These are phyloP conservation scores for Stictocephala bisonia DNA, from an alignment of 2,888 invertebrate species.

Conservation along the genomic window DNA sequence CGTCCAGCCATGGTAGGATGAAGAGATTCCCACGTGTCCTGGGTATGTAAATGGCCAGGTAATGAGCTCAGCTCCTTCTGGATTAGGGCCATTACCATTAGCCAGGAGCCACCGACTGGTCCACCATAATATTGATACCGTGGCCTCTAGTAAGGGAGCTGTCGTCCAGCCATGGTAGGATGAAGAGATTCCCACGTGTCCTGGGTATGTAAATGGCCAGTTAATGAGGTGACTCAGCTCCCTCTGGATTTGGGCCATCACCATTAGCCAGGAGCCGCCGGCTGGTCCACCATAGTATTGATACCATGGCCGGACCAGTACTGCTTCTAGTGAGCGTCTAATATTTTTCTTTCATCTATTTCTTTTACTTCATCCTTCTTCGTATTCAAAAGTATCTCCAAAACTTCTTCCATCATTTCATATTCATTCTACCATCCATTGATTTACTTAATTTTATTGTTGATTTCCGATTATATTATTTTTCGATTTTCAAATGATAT, in stretches of 20 bases:
- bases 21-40: background rate
- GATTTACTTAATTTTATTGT: too few relatives aligned
- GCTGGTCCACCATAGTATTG: conserved; percentile 29
- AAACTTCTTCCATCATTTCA: too few relatives aligned
- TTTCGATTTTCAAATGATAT: too few relatives aligned
- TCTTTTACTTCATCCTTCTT: too few relatives aligned
- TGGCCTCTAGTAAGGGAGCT: background rate
- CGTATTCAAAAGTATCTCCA: too few relatives aligned
- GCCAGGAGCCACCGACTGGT: too few relatives aligned
- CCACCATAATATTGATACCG: conserved; percentile 35
- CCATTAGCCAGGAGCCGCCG: too few relatives aligned
- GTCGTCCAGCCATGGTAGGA: background rate
- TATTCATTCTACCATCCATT: too few relatives aligned
- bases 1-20: background rate
- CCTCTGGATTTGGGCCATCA: conserved; percentile 11
- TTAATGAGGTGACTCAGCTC: conserved; percentile 35
- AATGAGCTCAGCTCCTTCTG: conserved; percentile 28
- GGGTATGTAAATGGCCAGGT: conserved; percentile 14
- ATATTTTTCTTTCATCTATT: too few relatives aligned
- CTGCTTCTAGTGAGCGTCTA: too few relatives aligned
- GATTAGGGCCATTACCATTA: conserved; percentile 7
- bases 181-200: background rate
- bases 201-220: conserved; percentile 6
- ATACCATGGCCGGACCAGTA: conserved; percentile 19
- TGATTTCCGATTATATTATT: too few relatives aligned